These are phyloP conservation scores for Stomatorhinus ivindoensis DNA, from an alignment of 2,113 vertebrate species.

Conservation along the genomic window DNA sequence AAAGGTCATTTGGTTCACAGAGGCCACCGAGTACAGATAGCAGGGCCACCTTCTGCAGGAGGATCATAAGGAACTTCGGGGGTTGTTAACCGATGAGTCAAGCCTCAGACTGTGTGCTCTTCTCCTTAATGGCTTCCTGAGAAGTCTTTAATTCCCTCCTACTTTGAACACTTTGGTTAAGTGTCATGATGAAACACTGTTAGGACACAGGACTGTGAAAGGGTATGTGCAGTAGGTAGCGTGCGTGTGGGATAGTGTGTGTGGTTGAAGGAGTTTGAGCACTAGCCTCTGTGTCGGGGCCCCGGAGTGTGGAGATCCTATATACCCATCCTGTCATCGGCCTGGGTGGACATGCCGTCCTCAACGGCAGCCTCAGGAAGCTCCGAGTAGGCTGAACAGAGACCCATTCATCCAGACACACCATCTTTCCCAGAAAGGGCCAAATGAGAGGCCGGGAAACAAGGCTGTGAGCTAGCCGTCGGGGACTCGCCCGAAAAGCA, in stretches of 20 bases:
- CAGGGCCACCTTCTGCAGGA: neutral
- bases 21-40: neutral
- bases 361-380: neutral
- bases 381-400: neutral
- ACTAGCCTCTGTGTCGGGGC: constrained; percentile 28
- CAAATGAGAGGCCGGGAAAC: neutral
- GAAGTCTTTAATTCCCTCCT: neutral
- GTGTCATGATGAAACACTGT: neutral
- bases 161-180: neutral
- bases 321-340: neutral
- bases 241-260: neutral
- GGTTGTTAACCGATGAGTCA: neutral
- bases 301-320: neutral
- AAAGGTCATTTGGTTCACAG: neutral
- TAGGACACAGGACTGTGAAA: neutral
- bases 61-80: neutral
- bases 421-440: neutral
- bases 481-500: neutral
- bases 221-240: neutral
- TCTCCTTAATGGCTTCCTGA: neutral
- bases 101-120: neutral
- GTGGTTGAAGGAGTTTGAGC: neutral
- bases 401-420: neutral
- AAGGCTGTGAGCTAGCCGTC: too few relatives aligned
- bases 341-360: neutral